Base-by-base conservation (phyloP, 1,140 invertebrate species). In the Trachelipus rathkii region DNA sequence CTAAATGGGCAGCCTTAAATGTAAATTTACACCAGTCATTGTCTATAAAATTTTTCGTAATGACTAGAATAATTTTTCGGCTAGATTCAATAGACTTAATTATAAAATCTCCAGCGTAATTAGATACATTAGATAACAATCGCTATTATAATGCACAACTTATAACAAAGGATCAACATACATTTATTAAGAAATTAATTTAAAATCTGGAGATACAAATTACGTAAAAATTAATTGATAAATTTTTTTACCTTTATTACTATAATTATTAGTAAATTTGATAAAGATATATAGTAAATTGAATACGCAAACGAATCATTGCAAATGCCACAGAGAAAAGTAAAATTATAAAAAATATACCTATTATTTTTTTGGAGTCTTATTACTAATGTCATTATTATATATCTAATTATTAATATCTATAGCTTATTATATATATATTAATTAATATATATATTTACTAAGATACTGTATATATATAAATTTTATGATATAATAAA, bases 31-130 rank as follows among this genome's bases (percentile, higher is more conserved):
- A 83, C 78, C 73, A 83, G 71, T 79, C 82, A 70, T 81, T 82
- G 66, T 94, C 93, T 79, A 96, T 91, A 84, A 96, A 97, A 85
- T 96, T 95, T 84, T 95, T 92, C 60, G 94, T 95, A 10, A 97
- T 87, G 77, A 97, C 90, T 88, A 97, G 92, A 71, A 97, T 93
- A 15, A 94, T 96, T 75, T 94, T 88, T 73, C 92, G 87, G 70
- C 81, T 75, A 43, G 82, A 68, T 72, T 77, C 66, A 73, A 91
- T 90, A 21, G 91, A 90, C 46, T 77, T 74, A 50, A 82, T 78
- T 3, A 90, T 89, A 21, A 90, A 89, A 81, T 92, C 90, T 82
- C 92, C 89, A 73, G 92, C 86, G 81, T 92, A 93, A 76, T 88
- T 88, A 81, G 89, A 88, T 13, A 90, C 89, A 0, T 92, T 77